Evolutionary conservation across 2,888 invertebrate species (phyloP).

Genomic region (Monoplex corrugatus): DNA sequence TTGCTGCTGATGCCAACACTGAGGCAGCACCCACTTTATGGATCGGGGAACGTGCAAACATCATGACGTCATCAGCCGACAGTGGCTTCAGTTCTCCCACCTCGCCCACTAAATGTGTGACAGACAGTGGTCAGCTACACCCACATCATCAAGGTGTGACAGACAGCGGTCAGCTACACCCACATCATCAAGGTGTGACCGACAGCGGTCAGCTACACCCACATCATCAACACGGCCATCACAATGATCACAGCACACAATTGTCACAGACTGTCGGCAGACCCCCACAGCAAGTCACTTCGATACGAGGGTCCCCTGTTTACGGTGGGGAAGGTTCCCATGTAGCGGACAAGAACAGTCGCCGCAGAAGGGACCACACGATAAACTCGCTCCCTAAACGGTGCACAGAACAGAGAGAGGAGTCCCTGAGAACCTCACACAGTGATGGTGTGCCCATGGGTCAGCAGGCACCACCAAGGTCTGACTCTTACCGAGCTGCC

Average conservation of each 20-base stretch:
- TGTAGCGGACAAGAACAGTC: not conserved
- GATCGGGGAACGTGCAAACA: not conserved
- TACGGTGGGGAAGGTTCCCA: not conserved
- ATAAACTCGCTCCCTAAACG: not conserved
- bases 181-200: not conserved
- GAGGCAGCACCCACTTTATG: slow-evolving; percentile 44
- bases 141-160: not conserved
- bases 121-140: not conserved
- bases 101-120: not conserved
- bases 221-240: not conserved
- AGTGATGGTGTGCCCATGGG: not conserved
- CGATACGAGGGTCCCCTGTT: not conserved
- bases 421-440: slow-evolving; percentile 37
- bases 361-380: not conserved
- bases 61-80: slow-evolving; percentile 11
- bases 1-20: not conserved
- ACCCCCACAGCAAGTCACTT: too few relatives aligned
- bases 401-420: not conserved
- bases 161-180: not conserved
- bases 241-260: too few relatives aligned
- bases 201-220: not conserved
- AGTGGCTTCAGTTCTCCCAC: slow-evolving; percentile 45
- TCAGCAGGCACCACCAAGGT: slow-evolving; percentile 51
- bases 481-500: slow-evolving; percentile 76
- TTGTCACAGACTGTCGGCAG: too few relatives aligned